phyloP scores from a whole-genome alignment of 2,113 vertebrate genomes.

The Antennarius striatus region DNA sequence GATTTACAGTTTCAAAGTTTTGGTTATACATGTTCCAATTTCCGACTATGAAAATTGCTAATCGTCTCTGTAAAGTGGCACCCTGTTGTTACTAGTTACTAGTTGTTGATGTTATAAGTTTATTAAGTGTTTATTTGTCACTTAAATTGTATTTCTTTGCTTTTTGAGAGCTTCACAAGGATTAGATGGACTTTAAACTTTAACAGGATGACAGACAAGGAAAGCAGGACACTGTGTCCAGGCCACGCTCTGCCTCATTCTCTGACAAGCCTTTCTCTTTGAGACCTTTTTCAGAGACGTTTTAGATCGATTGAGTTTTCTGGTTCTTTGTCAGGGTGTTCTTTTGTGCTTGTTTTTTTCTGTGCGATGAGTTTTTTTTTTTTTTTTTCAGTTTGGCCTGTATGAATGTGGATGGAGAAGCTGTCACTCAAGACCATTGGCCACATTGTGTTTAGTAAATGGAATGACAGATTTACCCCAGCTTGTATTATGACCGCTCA shows the following conservation, averaged over 20 bases:
- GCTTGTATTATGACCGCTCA: conserved; percentile 38
- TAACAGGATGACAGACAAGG: conserved; percentile 52
- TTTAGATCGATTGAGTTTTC: conserved; percentile 68
- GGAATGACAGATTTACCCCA: conserved; percentile 42
- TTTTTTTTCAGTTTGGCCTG: conserved; percentile 28
- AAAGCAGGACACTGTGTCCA: conserved; percentile 59
- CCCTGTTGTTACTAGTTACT: too few relatives aligned
- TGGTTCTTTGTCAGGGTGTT: conserved; percentile 56
- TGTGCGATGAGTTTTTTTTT: conserved; percentile 25
- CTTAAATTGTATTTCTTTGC: conserved; percentile 66
- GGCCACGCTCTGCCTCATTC: conserved; percentile 36
- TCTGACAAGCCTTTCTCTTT: conserved; percentile 57
- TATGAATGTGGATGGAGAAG: conserved; percentile 31
- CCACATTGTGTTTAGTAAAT: conserved; percentile 55
- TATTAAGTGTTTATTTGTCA: conserved; percentile 60
- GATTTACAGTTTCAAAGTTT: conserved; percentile 11
- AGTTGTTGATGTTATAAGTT: conserved; percentile 38
- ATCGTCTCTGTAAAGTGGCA: not conserved
- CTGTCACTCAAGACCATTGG: conserved; percentile 40
- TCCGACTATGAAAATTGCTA: conserved; percentile 22
- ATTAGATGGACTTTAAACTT: conserved; percentile 63
- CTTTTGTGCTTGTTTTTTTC: conserved; percentile 67
- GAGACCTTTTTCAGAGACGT: conserved; percentile 57
- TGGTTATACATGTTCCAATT: too few relatives aligned
- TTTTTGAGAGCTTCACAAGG: conserved; percentile 58